Conservation (phyloP, 1,140 invertebrate species). For the Eulimnadia texana region DNA sequence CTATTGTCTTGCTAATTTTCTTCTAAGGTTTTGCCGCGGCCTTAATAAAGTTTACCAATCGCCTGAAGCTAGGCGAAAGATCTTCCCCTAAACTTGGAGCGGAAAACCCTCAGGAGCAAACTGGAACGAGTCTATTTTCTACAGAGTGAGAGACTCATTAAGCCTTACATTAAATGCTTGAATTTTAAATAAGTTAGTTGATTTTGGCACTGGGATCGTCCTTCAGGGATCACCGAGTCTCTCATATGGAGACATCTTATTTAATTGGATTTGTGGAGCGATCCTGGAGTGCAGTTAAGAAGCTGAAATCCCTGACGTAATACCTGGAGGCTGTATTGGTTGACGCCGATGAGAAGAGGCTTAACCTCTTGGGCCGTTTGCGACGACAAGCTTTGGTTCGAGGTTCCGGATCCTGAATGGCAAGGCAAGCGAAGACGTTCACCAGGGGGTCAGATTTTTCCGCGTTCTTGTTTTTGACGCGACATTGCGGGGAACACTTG, state of each 20-base stretch:
- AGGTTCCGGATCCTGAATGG: background rate
- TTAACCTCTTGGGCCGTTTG: slow-evolving; percentile 5
- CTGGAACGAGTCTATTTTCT: too few relatives aligned
- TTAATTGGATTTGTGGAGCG: too few relatives aligned
- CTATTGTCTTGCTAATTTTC: background rate
- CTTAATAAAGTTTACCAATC: background rate
- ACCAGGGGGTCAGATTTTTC: slow-evolving; percentile 5
- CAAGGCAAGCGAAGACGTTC: slow-evolving; percentile 6
- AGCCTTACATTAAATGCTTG: too few relatives aligned
- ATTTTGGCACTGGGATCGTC: too few relatives aligned
- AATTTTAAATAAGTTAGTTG: too few relatives aligned
- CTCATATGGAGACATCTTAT: too few relatives aligned
- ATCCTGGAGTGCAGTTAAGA: background rate
- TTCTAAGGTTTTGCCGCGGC: background rate
- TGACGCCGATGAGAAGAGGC: background rate
- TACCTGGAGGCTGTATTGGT: background rate
- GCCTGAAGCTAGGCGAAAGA: background rate
- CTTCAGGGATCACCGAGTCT: too few relatives aligned
- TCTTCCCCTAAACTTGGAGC: too few relatives aligned
- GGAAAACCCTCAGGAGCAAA: too few relatives aligned
- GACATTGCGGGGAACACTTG: slow-evolving; percentile 5
- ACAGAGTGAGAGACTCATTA: too few relatives aligned
- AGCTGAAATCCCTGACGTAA: background rate
- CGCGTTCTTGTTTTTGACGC: background rate
- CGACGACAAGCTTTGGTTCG: background rate